Percentiles rank a stretch among this genome's conserved stretches.
These are phyloP conservation scores for Keiferia lycopersicella DNA, from an alignment of 2,888 invertebrate species.

Conservation along the genomic window DNA sequence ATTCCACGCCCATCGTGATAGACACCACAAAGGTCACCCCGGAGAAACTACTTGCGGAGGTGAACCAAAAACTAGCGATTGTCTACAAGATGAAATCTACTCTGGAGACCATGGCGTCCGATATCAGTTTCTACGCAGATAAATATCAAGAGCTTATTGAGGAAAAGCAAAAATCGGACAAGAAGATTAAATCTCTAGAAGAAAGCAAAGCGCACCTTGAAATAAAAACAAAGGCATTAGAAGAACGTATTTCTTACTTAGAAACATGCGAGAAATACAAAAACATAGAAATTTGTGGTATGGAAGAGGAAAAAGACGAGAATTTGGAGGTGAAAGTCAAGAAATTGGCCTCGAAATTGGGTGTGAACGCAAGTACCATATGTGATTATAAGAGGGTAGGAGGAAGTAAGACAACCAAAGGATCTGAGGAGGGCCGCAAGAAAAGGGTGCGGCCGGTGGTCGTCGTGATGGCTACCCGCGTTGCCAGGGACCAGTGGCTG, in stretches of 20 bases:
- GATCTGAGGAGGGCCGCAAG: background rate
- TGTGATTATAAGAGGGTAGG: too few species aligned
- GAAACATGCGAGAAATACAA: background rate
- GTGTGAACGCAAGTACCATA: too few species aligned
- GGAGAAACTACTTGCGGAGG: background rate
- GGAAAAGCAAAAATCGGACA: background rate
- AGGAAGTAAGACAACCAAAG: background rate
- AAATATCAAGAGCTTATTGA: conserved; percentile 1
- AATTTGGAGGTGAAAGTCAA: background rate
- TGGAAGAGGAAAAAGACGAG: background rate
- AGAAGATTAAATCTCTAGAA: background rate
- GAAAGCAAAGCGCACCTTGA: background rate
- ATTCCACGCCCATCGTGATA: too few species aligned
- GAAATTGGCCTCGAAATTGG: background rate
- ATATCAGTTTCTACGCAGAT: background rate
- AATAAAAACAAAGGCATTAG: background rate
- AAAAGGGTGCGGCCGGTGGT: background rate
- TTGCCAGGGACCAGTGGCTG: background rate
- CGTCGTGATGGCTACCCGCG: background rate
- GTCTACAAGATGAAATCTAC: background rate
- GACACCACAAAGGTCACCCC: background rate
- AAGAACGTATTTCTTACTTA: background rate
- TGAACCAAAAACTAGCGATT: background rate
- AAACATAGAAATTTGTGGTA: too few species aligned
- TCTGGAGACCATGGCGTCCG: background rate